Evolutionary conservation across 1,140 invertebrate genomes (phyloP), one percentile per base, ranked within the genome.

Genomic region (Procambarus virginalis): DNA sequence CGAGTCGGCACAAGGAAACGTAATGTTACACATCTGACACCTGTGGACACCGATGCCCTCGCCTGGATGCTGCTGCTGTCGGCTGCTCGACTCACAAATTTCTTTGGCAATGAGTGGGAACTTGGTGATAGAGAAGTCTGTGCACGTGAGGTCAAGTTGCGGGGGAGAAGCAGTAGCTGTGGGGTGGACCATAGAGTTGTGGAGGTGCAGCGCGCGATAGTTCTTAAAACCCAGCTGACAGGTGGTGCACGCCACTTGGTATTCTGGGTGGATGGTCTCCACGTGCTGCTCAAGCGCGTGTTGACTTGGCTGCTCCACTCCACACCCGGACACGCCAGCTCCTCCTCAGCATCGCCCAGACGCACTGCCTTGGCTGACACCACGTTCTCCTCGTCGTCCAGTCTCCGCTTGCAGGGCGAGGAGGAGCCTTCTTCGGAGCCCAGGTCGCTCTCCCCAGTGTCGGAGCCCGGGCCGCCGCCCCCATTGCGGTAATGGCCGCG

Each of bases 101-200:
- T 95, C 95, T 86, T 96, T 95, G 0, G 97, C 96, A 77, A 97
- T 97, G 60, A 96, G 94, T 0, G 97, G 95, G 92, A 97, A 97
- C 93, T 97, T 97, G 76, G 95, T 95, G 49, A 95, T 96, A 0
- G 97, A 96, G 92, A 97, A 97, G 93, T 97, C 96, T 2, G 96
- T 95, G 93, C 97, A 97, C 4, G 95, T 96, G n/a, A 97, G 93
- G 93, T 97, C 96, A 81, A 90, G 76, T 48, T 84, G 83, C 2
- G 82, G 91, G 22, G 86, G 86, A 20, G 80, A 82, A 5, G 58
- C 45, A 3, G 84, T 55, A 22, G 90, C 34, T 58, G 94, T 94
- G 46, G 94, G 94, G 92, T 96, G 96, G 1, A 93, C 94, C 92
- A 95, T 95, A 92, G 94, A 95, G 58, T 95, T 94, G 93, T 97